phyloP scores from a whole-genome alignment of 2,797 vertebrate genomes.

The Tenualosa thibaudeaui region DNA sequence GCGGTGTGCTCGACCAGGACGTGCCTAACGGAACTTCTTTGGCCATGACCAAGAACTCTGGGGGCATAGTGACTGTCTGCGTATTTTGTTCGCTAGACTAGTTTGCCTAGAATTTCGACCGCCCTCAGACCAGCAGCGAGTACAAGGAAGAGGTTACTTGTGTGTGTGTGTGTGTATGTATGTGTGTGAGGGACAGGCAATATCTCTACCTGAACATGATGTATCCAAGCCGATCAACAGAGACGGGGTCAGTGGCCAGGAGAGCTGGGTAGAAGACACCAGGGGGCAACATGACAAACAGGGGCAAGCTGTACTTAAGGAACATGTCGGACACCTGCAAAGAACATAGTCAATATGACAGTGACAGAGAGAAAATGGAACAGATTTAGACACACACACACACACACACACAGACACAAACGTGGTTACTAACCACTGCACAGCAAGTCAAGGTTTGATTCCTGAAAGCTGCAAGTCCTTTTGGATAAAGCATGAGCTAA shows the following conservation, averaged over 20 bases:
- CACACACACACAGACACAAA: background rate
- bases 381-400: background rate
- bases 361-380: background rate
- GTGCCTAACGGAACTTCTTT: background rate
- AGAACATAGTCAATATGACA: background rate
- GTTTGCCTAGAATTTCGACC: background rate
- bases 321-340: slow-evolving; percentile 89
- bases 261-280: slow-evolving; percentile 89
- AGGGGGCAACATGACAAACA: slow-evolving; percentile 84
- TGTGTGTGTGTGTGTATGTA: background rate
- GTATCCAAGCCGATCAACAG: slow-evolving; percentile 85
- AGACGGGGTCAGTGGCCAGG: slow-evolving; percentile 80
- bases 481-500: too few species aligned
- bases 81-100: background rate
- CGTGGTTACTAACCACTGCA: too few species aligned
- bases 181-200: background rate
- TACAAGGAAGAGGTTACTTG: too few species aligned
- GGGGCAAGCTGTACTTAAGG: slow-evolving; percentile 82
- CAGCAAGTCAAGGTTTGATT: too few species aligned
- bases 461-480: too few species aligned
- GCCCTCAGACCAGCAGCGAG: background rate
- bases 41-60: background rate
- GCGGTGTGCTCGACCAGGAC: background rate
- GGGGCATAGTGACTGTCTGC: background rate
- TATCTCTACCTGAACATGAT: slow-evolving; percentile 87